Evolutionary conservation across 2,797 vertebrate genomes (phyloP), one percentile per base, ranked within the genome.

Genomic region (Dendrocincla tyrannina): DNA sequence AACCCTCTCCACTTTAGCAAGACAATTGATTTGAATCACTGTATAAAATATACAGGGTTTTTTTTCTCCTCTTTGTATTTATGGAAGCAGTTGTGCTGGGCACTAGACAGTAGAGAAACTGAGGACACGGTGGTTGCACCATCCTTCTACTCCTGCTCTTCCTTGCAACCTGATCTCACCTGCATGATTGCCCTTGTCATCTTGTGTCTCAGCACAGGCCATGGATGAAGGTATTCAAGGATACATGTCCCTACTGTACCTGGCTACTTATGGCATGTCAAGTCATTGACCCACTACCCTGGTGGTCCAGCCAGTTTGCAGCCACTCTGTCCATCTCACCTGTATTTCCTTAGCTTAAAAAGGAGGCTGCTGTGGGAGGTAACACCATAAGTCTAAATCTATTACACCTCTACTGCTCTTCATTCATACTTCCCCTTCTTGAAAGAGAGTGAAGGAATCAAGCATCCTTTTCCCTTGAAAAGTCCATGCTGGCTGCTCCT

Each of bases 41-140:
- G 44, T 2, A 0, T 52, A 70, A 93, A 82, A 69, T 41, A 60
- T 1, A 10, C 2, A n/a, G 9, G 0, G 0, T 1, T 1, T 16
- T 63, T 62, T 47, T 41, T 14, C 30, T 28, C 3, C 3, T 17
- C 23, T 2, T 67, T 84, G 18, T 47, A 11, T 76, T 78, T 50
- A 18, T 75, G 70, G 42, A 68, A 93, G 19, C 32, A 74, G 39
- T 19, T 13, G 62, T 89, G 46, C 39, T 47, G 39, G 49, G 70
- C 49, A 19, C 7, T 17, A 44, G 27, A 7, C 9, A 27, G 11
- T 23, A 42, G 60, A 59, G 41, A 80, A 85, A 42, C 59, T 49
- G 64, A 83, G 32, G 37, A 44, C 20, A 17, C 0, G 0, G 35
- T 47, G 20, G 7, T 67, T 27, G 9, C 55, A 39, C 3, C 10